phyloP scores from a whole-genome alignment of 1,140 invertebrate species.

The Heliothis subflexa region DNA sequence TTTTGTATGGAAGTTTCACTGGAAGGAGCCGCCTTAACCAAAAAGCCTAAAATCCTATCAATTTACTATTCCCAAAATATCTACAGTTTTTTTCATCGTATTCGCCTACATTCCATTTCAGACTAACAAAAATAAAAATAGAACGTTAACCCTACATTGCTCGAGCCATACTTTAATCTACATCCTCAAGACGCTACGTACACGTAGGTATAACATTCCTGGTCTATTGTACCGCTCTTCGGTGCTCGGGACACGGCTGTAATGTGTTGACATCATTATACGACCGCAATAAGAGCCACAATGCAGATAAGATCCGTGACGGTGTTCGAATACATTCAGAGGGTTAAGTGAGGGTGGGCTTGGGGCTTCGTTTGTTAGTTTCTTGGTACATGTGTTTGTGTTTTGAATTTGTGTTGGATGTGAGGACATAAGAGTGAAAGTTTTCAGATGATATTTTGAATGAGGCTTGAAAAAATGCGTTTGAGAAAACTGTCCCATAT shows the following conservation, averaged over 20 bases:
- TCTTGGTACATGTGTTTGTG: constrained; percentile 27
- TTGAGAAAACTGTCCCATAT: neutral
- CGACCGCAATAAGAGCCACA: constrained; percentile 72
- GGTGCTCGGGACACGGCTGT: constrained; percentile 49
- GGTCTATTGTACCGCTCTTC: constrained; percentile 36
- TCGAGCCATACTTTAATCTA: neutral
- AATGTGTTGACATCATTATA: constrained; percentile 77
- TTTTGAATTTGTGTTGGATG: constrained; percentile 26
- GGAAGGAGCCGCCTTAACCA: no score
- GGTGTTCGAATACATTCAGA: constrained; percentile 60
- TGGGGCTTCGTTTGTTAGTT: constrained; percentile 45
- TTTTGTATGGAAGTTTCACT: no score
- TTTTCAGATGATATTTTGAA: neutral
- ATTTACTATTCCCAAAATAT: no score
- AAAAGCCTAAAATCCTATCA: no score
- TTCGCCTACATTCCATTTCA: no score
- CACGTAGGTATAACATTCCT: constrained; percentile 28
- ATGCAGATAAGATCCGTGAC: constrained; percentile 74
- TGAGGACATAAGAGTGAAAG: neutral
- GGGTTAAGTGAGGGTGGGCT: constrained; percentile 55
- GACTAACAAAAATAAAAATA: neutral
- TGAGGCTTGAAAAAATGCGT: neutral
- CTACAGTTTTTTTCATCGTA: no score
- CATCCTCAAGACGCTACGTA: constrained; percentile 6
- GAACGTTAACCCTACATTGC: constrained; percentile 3